Conservation (phyloP, 2,113 vertebrate species). For the Proteles cristata region DNA sequence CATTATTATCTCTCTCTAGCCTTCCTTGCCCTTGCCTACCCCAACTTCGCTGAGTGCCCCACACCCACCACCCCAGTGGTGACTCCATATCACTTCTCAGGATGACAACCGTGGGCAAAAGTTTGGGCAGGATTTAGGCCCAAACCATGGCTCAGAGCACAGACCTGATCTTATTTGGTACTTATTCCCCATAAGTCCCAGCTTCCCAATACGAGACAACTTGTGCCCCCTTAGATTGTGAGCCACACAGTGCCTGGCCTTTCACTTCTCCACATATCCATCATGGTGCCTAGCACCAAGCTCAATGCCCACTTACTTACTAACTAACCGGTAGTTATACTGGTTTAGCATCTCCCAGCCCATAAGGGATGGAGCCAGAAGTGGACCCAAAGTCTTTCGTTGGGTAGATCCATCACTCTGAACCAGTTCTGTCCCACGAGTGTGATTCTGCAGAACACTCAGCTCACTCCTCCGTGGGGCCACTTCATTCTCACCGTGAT, state of each 20-base stretch:
- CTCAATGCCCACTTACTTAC: neutral
- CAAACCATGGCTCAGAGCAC: neutral
- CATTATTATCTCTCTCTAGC: neutral
- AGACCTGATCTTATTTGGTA: neutral
- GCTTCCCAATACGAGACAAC: neutral
- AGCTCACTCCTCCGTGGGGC: neutral
- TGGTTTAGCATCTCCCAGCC: neutral
- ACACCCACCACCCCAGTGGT: neutral
- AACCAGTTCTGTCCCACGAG: accelerated
- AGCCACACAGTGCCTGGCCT: neutral
- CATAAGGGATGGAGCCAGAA: neutral
- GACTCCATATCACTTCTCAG: neutral
- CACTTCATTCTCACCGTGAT: neutral
- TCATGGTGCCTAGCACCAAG: neutral
- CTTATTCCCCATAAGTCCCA: neutral
- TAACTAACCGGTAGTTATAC: too few relatives aligned
- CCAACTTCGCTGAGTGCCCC: neutral
- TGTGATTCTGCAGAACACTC: neutral
- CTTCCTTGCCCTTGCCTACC: neutral
- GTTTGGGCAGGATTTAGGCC: neutral
- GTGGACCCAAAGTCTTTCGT: neutral
- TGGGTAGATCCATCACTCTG: neutral
- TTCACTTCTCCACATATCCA: neutral
- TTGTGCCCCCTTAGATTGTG: neutral
- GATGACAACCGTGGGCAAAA: neutral